Evolutionary conservation across 2,888 invertebrate species (phyloP).

Genomic region (Micoletzkya japonica): DNA sequence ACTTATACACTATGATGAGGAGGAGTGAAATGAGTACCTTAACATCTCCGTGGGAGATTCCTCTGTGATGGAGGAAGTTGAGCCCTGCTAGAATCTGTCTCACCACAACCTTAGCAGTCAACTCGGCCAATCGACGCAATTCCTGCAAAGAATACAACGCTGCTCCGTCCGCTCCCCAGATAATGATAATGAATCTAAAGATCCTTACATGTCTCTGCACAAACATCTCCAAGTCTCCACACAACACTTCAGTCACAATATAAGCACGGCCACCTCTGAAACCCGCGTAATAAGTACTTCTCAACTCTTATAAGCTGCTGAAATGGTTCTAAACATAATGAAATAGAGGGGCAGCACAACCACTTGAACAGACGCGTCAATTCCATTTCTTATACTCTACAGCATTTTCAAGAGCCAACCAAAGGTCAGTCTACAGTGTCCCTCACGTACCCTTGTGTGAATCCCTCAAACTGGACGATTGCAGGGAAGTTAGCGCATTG

Average conservation of each 20-base stretch:
- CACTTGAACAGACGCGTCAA: too few relatives aligned
- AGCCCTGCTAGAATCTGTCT: slow-evolving; percentile 18
- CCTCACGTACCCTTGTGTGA: slow-evolving; percentile 15
- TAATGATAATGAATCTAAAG: not conserved
- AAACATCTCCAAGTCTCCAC: slow-evolving; percentile 7
- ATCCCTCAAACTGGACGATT: slow-evolving; percentile 23
- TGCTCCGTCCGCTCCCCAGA: not conserved
- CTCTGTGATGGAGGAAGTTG: slow-evolving; percentile 15
- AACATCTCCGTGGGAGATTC: slow-evolving; percentile 20
- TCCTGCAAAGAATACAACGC: not conserved
- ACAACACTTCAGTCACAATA: slow-evolving; percentile 22
- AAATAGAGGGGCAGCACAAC: too few relatives aligned
- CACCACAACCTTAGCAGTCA: slow-evolving; percentile 3
- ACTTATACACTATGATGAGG: not conserved
- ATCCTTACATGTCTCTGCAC: not conserved
- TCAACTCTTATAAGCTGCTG: not conserved
- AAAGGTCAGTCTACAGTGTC: not conserved
- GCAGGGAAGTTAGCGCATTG: slow-evolving; percentile 16
- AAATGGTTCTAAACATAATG: not conserved
- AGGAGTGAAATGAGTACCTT: not conserved
- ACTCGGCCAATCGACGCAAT: not conserved
- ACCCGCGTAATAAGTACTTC: not conserved
- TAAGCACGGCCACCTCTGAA: not conserved
- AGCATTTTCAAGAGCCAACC: too few relatives aligned
- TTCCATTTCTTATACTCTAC: too few relatives aligned